phyloP scores from a whole-genome alignment of 1,140 invertebrate genomes.

The Drosophila burlai region DNA sequence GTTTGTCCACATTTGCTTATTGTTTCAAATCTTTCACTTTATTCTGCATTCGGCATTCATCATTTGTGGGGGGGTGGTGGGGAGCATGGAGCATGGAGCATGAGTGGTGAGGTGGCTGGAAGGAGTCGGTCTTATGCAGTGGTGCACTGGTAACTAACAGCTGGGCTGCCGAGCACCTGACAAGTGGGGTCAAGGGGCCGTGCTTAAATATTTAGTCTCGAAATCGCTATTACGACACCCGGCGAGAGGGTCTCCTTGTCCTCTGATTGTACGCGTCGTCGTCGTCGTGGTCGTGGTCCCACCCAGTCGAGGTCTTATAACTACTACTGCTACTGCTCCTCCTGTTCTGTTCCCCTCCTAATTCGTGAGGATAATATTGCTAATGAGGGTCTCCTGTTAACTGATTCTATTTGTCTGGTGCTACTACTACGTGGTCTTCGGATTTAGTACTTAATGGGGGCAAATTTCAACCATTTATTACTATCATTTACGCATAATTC shows the following conservation, averaged over 20 bases:
- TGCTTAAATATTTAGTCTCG: conserved; percentile 21
- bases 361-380: conserved; percentile 9
- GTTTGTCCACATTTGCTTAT: conserved; percentile 2
- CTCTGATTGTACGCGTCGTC: conserved; percentile 1
- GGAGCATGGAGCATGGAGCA: not conserved
- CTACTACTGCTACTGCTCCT: not conserved
- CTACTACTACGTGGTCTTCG: not conserved
- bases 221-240: conserved; percentile 8
- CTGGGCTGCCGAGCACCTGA: conserved; percentile 9
- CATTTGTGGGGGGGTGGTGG: not conserved
- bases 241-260: conserved; percentile 5
- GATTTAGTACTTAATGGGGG: not conserved
- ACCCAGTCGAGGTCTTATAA: conserved; percentile 2
- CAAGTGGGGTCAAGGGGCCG: conserved; percentile 12
- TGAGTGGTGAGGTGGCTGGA: not conserved
- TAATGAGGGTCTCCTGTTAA: conserved; percentile 24
- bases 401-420: conserved; percentile 22
- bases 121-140: not conserved
- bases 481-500: not conserved
- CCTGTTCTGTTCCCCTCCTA: not conserved
- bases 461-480: not conserved
- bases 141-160: not conserved
- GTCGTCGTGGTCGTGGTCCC: not conserved
- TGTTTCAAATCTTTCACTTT: conserved; percentile 34
- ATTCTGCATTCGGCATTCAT: conserved; percentile 28